A percentile compares a stretch with the other conserved stretches of the same genome.
Evolutionary conservation across 2,888 invertebrate species (phyloP).

Genomic region (Phytoseiulus persimilis): DNA sequence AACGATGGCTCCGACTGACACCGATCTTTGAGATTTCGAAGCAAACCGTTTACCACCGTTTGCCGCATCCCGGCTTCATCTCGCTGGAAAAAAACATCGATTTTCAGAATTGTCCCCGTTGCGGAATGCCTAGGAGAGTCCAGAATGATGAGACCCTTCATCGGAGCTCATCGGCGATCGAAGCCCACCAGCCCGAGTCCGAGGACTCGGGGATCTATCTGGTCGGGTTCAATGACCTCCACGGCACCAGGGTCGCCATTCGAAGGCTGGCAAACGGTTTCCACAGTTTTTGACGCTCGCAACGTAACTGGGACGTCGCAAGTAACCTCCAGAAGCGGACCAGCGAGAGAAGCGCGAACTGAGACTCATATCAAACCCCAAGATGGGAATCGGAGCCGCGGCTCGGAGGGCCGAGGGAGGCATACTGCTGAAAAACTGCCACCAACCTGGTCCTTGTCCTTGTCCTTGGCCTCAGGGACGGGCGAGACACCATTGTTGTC

Average conservation of each 20-base stretch:
- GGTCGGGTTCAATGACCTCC: neutral
- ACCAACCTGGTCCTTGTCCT: conserved; percentile 5
- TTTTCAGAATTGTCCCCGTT: no score
- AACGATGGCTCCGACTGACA: neutral
- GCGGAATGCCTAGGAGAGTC: no score
- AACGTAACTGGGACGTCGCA: no score
- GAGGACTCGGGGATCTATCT: neutral
- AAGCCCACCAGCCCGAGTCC: no score
- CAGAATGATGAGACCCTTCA: no score
- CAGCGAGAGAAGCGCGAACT: neutral
- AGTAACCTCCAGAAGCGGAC: neutral
- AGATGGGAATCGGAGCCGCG: neutral
- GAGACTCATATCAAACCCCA: neutral
- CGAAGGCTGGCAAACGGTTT: neutral
- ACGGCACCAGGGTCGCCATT: neutral
- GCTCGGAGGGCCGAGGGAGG: neutral
- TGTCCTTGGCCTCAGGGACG: neutral
- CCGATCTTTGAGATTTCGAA: neutral
- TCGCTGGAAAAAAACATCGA: no score
- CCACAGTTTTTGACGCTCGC: neutral
- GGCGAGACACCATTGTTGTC: neutral
- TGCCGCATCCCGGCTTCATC: neutral
- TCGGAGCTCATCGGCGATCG: no score
- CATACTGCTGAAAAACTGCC: neutral
- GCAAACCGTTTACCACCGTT: neutral